Evolutionary conservation across 2,797 vertebrate genomes (phyloP).

Genomic region (Tapirus indicus): DNA sequence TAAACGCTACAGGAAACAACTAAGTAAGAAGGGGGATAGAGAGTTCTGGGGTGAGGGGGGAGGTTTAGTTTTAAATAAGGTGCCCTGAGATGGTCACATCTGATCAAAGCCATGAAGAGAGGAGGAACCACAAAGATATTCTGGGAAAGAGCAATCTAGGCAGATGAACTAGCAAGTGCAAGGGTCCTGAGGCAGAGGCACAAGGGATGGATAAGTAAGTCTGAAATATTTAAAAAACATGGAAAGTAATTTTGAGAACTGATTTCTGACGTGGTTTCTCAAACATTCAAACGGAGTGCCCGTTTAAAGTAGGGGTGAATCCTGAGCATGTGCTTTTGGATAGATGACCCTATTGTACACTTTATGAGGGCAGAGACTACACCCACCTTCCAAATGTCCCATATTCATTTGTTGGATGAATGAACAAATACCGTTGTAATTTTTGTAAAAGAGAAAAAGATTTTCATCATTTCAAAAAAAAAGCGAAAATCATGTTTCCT

Average conservation of each 20-base stretch:
- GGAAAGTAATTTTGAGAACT: neutral
- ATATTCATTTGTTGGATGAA: neutral
- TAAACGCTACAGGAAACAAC: accelerated
- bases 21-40: neutral
- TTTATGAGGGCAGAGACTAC: neutral
- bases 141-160: neutral
- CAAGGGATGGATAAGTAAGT: neutral
- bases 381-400: neutral
- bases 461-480: neutral
- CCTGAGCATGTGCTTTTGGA: neutral
- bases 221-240: neutral
- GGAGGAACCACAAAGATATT: neutral
- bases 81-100: neutral
- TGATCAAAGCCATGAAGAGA: neutral
- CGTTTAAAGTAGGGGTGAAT: neutral
- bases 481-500: neutral
- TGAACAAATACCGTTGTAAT: neutral
- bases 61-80: neutral
- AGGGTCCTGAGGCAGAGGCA: neutral
- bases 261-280: neutral
- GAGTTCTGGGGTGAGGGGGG: neutral
- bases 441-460: neutral
- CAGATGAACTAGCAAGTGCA: neutral
- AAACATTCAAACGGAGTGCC: neutral
- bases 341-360: neutral